Base-by-base conservation (phyloP, 2,797 vertebrate genomes). In the Okamejei kenojei region DNA sequence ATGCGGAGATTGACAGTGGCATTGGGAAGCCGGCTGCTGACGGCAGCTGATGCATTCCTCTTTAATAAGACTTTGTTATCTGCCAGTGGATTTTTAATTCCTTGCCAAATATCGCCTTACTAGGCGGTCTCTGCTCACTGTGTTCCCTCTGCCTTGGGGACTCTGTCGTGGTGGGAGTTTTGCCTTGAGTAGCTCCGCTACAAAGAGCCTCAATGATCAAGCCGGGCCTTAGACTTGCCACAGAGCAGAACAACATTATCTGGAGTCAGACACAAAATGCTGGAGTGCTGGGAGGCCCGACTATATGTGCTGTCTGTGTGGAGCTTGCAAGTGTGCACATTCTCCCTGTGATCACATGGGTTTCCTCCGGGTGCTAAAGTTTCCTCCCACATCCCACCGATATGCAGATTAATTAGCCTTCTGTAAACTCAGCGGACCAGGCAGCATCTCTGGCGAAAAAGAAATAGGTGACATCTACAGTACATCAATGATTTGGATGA, bases 11-110 rank as follows among this genome's bases (percentile, higher is more conserved):
- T 54, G 21, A 54, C 1, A 4, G 1, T 7, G 77, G 61, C 13
- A 35, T 65, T 17, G 71, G 45, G 13, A 54, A 74, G 23, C 38
- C 90, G 76, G 90, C 71, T 92, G 90, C 58, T 76, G 68, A 26
- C 90, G 26, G 38, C 90, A 92, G 90, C 90, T 92, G 90, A 54
- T 17, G 35, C 84, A 88, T 88, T 88, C 61, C 84, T 10, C 32
- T n/a, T 88, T 91, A 29, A 91, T 38, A 38, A 23, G 19, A 54
- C 71, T 29, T n/a, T 74, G 90, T 45, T 76, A 26, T 54, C 10
- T 58, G 38, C 45, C 90, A 73, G 38, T 29, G 29, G 68, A 76
- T 74, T 74, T 76, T 74, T 65, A 73, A 92, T 92, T 92, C 71
- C 71, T 88, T 92, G 8, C 10, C 23, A 54, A 76, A 76, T 54